Evolutionary conservation across 2,113 vertebrate species (phyloP).

Genomic region (Erpornis zantholeuca): DNA sequence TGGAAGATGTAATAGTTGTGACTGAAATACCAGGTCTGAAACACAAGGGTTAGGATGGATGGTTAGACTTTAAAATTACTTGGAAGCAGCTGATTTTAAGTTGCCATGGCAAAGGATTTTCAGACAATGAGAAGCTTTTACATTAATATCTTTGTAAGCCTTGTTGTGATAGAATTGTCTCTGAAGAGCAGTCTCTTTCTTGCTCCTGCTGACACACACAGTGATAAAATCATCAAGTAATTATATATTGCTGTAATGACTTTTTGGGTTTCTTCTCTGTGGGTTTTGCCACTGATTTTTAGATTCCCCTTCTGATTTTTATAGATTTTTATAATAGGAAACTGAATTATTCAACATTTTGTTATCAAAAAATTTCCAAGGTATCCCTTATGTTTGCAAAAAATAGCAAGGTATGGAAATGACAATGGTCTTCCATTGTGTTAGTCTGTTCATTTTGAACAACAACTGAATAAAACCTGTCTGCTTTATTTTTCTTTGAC

Average conservation of each 20-base stretch:
- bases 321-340: constrained; percentile 53
- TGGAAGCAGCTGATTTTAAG: constrained; percentile 70
- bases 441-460: background rate
- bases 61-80: constrained; percentile 71
- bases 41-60: constrained; percentile 35
- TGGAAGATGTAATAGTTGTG: constrained; percentile 30
- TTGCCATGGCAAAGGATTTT: constrained; percentile 77
- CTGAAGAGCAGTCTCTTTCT: constrained; percentile 56
- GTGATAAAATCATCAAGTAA: constrained; percentile 74
- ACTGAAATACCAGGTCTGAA: constrained; percentile 46
- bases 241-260: constrained; percentile 65
- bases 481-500: background rate
- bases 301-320: constrained; percentile 52
- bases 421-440: background rate
- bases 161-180: constrained; percentile 72
- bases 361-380: constrained; percentile 37
- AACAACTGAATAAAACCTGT: background rate
- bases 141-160: constrained; percentile 65
- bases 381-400: background rate
- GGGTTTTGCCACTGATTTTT: constrained; percentile 29
- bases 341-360: background rate
- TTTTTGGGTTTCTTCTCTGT: constrained; percentile 47
- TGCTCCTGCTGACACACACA: constrained; percentile 52
- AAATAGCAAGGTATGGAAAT: constrained; percentile 7
- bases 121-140: constrained; percentile 72